Percentiles rank a stretch among this genome's conserved stretches.
These are phyloP conservation scores for Lasiurus cinereus DNA, from an alignment of 2,113 vertebrate species.

Conservation along the genomic window DNA sequence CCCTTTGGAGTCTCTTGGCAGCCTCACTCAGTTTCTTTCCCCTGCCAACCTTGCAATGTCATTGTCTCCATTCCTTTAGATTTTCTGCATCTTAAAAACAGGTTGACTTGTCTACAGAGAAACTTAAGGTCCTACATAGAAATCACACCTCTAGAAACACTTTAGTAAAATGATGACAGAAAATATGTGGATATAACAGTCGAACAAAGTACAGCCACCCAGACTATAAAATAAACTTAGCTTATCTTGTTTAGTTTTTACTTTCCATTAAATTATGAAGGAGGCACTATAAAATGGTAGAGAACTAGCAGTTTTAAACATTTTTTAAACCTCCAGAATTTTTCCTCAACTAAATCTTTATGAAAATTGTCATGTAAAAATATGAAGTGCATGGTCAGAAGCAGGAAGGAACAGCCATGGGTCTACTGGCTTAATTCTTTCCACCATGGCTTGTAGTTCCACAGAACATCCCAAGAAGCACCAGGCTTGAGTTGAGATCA, in stretches of 20 bases:
- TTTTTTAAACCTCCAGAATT: neutral
- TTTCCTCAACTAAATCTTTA: neutral
- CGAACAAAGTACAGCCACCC: neutral
- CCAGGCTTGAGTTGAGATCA: neutral
- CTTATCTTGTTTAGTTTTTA: neutral
- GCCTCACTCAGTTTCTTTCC: neutral
- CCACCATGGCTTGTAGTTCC: neutral
- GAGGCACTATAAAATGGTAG: neutral
- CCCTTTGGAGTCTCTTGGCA: neutral
- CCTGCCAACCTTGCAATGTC: neutral
- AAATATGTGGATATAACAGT: neutral
- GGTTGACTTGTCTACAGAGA: neutral
- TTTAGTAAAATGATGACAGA: neutral
- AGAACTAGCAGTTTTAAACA: neutral
- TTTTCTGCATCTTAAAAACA: conserved; percentile 46
- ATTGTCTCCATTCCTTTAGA: neutral
- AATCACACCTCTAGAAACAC: neutral
- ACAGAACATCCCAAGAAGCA: fast-evolving
- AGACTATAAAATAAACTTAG: neutral
- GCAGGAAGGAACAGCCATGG: neutral
- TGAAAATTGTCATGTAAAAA: neutral
- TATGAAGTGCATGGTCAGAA: neutral
- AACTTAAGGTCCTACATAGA: neutral
- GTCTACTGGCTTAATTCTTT: neutral
- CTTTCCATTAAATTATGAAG: neutral